Conservation (phyloP, 2,797 vertebrate genomes). For the Merluccius polli region DNA sequence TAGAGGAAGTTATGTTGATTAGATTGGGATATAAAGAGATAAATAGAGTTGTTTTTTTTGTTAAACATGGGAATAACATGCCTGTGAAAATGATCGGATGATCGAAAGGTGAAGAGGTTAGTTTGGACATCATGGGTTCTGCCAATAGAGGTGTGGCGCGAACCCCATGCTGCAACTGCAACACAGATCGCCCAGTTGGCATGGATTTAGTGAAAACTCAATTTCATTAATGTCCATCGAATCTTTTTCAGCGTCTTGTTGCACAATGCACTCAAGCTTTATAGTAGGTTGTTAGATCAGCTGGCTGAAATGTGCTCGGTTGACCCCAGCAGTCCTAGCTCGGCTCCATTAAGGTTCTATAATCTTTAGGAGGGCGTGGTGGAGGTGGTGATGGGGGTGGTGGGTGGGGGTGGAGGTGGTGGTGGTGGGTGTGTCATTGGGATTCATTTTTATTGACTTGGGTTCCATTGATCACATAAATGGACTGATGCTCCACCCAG, state of each 20-base stretch:
- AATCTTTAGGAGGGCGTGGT: not conserved
- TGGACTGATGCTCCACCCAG: not conserved
- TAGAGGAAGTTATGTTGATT: not conserved
- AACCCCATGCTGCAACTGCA: constrained; percentile 58
- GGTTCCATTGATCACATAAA: not conserved
- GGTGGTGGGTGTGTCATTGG: not conserved
- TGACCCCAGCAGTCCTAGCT: constrained; percentile 16
- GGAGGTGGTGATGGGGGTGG: not conserved
- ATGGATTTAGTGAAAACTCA: constrained; percentile 70
- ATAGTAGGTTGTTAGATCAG: constrained; percentile 46
- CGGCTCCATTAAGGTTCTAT: constrained; percentile 8
- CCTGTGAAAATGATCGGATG: not conserved
- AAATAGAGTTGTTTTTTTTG: not conserved
- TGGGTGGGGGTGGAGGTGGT: too few relatives aligned
- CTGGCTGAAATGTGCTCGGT: not conserved
- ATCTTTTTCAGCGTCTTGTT: constrained; percentile 34
- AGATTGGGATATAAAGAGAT: not conserved
- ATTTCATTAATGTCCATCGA: constrained; percentile 69
- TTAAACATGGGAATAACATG: not conserved
- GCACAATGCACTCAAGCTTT: constrained; percentile 53
- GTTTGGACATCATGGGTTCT: too few relatives aligned
- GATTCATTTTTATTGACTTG: constrained; percentile 1
- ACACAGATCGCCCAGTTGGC: constrained; percentile 70
- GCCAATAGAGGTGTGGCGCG: constrained; percentile 55
- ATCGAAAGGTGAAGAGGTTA: not conserved